Conservation (phyloP, 2,888 invertebrate genomes). For the Eupithecia subumbrata region DNA sequence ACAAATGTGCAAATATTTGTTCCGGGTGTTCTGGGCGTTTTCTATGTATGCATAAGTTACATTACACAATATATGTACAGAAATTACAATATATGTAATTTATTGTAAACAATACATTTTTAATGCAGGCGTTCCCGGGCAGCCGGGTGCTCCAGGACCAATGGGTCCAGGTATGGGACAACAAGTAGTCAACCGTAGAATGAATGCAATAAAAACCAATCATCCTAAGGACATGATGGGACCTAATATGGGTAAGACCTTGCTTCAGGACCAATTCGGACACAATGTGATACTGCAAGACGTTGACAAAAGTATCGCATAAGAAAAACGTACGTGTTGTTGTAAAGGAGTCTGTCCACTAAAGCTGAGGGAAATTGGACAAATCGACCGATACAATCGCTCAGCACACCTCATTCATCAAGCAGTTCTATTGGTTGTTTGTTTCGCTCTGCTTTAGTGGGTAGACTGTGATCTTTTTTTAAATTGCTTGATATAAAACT, state of each 20-base stretch:
- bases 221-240: conserved; percentile 92
- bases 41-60: no score
- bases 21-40: not conserved
- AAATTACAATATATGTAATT: not conserved
- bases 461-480: conserved; percentile 6
- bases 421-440: conserved; percentile 13
- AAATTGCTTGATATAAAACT: conserved; percentile 8
- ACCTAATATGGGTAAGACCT: conserved; percentile 89
- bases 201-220: conserved; percentile 95
- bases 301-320: conserved; percentile 36
- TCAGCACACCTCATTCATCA: not conserved
- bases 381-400: conserved; percentile 15
- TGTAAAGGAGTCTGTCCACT: conserved; percentile 23
- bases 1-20: not conserved
- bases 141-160: conserved; percentile 75
- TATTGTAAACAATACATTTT: not conserved
- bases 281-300: conserved; percentile 34
- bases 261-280: conserved; percentile 38
- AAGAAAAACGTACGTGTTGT: conserved; percentile 31
- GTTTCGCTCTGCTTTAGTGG: conserved; percentile 19
- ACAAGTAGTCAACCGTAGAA: conserved; percentile 87
- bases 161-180: conserved; percentile 80
- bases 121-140: conserved; percentile 60
- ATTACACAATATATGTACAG: no score
- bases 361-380: conserved; percentile 7